These are phyloP conservation scores for Regulus satrapa DNA, from an alignment of 2,113 vertebrate species.

Conservation along the genomic window DNA sequence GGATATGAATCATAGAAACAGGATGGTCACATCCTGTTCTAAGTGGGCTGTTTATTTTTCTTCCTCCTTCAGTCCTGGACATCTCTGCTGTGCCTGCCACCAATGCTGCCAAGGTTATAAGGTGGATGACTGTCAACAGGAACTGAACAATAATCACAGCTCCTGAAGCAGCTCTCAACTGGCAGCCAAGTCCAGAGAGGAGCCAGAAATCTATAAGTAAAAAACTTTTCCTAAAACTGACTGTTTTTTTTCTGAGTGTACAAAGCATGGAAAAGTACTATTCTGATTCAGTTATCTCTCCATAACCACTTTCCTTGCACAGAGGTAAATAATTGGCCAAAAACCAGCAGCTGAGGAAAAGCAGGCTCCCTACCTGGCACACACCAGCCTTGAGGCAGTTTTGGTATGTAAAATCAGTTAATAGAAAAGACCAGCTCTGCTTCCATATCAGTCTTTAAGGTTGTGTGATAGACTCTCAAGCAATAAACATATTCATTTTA, in stretches of 20 bases:
- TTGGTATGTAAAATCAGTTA: background rate
- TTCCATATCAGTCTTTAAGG: background rate
- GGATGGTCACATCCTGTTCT: conserved; percentile 3
- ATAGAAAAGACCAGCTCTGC: background rate
- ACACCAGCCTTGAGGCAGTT: background rate
- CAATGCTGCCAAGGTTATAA: background rate
- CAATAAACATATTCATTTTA: background rate
- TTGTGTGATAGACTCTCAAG: background rate
- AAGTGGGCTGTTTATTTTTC: background rate
- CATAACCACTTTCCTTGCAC: background rate
- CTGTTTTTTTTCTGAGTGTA: background rate
- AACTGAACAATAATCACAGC: background rate
- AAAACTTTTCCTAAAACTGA: background rate
- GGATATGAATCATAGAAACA: conserved; percentile 35
- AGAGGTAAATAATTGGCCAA: background rate
- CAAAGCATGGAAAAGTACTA: background rate
- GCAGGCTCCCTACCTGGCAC: background rate
- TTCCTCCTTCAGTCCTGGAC: background rate
- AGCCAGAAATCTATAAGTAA: background rate
- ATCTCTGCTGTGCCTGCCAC: background rate
- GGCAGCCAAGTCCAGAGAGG: background rate
- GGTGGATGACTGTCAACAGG: background rate
- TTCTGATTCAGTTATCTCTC: background rate
- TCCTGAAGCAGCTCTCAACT: background rate
- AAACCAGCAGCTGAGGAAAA: background rate